Percentiles rank a stretch among this genome's conserved stretches.
Conservation (phyloP, 2,797 vertebrate species). For the Toxotes lorentzi region DNA sequence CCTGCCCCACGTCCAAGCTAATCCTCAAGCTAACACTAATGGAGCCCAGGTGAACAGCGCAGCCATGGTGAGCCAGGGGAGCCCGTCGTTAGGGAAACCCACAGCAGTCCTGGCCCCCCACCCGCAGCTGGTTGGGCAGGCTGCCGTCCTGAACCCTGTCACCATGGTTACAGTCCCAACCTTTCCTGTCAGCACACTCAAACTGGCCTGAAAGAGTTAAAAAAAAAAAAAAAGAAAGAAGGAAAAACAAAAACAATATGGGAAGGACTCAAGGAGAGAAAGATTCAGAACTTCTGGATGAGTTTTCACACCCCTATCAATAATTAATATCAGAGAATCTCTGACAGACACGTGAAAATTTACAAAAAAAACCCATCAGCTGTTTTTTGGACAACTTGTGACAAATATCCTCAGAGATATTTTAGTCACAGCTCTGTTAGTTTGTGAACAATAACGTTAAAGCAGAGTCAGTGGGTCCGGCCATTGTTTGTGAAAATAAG, state of each 20-base stretch:
- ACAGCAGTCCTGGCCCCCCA: slow-evolving; percentile 89
- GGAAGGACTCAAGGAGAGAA: slow-evolving; percentile 4
- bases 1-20: slow-evolving; percentile 85
- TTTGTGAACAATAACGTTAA: slow-evolving; percentile 49
- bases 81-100: slow-evolving; percentile 87
- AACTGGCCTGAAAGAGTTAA: slow-evolving; percentile 88
- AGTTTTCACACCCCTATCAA: slow-evolving; percentile 50
- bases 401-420: slow-evolving; percentile 53
- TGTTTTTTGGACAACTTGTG: slow-evolving; percentile 25
- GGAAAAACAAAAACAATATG: too few species aligned
- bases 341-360: slow-evolving; percentile 29
- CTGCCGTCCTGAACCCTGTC: slow-evolving; percentile 94
- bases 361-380: slow-evolving; percentile 4
- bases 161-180: slow-evolving; percentile 98
- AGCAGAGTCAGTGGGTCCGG: slow-evolving; percentile 52
- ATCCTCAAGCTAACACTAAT: slow-evolving; percentile 69
- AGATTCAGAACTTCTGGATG: slow-evolving; percentile 18
- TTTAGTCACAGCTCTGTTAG: slow-evolving; percentile 41
- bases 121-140: slow-evolving; percentile 92
- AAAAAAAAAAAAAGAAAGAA: background rate
- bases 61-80: slow-evolving; percentile 72
- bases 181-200: slow-evolving; percentile 96
- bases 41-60: slow-evolving; percentile 74
- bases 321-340: slow-evolving; percentile 40
- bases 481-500: slow-evolving; percentile 66